A percentile compares a stretch with the other conserved stretches of the same genome.
Evolutionary conservation across 2,797 vertebrate species (phyloP).

Genomic region (Lycodopsis pacificus): DNA sequence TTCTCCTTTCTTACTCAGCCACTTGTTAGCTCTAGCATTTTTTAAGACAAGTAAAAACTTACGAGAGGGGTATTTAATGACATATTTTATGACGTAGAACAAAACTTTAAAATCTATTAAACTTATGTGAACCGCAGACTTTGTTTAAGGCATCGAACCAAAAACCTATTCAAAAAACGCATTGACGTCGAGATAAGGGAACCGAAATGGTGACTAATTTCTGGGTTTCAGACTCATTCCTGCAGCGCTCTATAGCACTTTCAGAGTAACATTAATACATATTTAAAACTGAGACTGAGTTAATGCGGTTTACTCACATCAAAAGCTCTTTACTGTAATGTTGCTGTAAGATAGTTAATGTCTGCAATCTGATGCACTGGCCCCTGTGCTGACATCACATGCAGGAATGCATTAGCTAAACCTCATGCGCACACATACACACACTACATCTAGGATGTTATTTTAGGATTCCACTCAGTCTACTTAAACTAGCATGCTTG

Average conservation of each 20-base stretch:
- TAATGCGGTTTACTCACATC: neutral
- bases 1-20: neutral
- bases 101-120: neutral
- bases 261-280: neutral
- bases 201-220: neutral
- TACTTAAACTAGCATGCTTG: conserved; percentile 34
- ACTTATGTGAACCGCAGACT: neutral
- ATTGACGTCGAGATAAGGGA: neutral
- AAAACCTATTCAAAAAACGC: neutral
- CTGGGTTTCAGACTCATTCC: neutral
- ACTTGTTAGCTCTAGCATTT: neutral
- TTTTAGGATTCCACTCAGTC: conserved; percentile 40
- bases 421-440: neutral
- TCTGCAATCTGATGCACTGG: conserved; percentile 21
- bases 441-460: conserved; percentile 25
- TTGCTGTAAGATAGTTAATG: conserved; percentile 16
- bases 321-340: neutral
- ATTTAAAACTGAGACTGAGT: neutral
- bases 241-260: neutral
- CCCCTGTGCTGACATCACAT: conserved; percentile 18
- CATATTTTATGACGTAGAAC: neutral
- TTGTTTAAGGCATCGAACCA: neutral
- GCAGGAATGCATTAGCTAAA: conserved; percentile 27
- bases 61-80: neutral
- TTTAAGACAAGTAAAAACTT: neutral